A percentile compares a stretch with the other conserved stretches of the same genome.
These are phyloP conservation scores for Pampusana beccarii DNA, from an alignment of 2,113 vertebrate species.

Conservation along the genomic window DNA sequence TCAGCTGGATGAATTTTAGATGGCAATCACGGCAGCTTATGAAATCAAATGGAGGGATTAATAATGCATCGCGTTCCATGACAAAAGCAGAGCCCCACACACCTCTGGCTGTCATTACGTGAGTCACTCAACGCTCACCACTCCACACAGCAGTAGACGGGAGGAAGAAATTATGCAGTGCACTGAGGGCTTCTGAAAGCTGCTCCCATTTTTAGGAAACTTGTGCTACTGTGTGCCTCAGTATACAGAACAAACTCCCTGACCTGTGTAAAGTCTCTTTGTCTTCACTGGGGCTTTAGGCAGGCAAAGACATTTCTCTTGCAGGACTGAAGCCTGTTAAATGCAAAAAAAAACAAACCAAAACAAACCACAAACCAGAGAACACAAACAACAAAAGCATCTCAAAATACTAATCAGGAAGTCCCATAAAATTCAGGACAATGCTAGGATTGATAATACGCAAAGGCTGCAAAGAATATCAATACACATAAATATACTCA, in stretches of 20 bases:
- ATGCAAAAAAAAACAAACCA: neutral
- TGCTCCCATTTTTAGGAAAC: neutral
- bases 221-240: neutral
- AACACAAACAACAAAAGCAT: neutral
- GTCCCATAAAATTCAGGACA: neutral
- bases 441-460: neutral
- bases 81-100: neutral
- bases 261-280: neutral
- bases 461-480: neutral
- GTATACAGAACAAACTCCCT: neutral
- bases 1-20: neutral
- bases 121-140: neutral
- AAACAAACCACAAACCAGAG: neutral
- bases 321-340: neutral
- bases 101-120: neutral
- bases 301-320: neutral
- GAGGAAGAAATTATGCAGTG: neutral
- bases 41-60: slow-evolving; percentile 28
- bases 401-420: neutral
- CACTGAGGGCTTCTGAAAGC: neutral
- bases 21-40: neutral
- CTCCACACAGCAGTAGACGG: neutral
- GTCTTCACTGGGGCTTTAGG: neutral
- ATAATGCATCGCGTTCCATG: slow-evolving; percentile 31
- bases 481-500: neutral